Base-by-base conservation (phyloP, 2,888 invertebrate genomes). In the Cosmia pyralina region DNA sequence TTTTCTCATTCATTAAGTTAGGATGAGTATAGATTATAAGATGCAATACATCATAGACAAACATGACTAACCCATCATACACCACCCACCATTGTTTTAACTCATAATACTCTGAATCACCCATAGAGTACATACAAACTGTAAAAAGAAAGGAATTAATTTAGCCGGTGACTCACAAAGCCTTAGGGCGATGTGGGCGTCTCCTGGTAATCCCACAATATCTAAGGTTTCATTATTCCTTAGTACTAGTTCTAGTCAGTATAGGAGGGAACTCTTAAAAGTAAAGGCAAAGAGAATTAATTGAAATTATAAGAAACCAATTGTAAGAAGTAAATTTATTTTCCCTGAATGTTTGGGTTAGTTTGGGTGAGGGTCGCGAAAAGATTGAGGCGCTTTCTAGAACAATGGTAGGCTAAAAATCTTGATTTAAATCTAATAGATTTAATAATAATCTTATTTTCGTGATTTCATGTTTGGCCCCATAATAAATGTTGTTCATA, bases 91-190 rank as follows among this genome's bases (percentile, higher is more conserved):
- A 52, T 44, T 52, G 34, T 50, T 15, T 71, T 22, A 38, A 41
- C 7, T 55, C 15, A 28, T 57, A 22, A n/a, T 19, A 22, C 19
- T 48, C 17, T 76, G 75, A 83, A 79, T 85, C 63, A 83, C 41
- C 62, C 60, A 57, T 69, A 66, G 57, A 72, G 28, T n/a, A 64
- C 48, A 59, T 46, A 57, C 28, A 8, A 64, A 52, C 66, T 64
- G 57, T 72, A 77, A 53, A 85, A 82, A 82, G 74, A 71, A 69
- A 59, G 75, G 71, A 82, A 77, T 79, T 78, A 82, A 81, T 70
- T 76, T 48, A 65, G 63, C 41, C 82, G 69, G 79, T 88, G 89
- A 90, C 74, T 90, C 90, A 90, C 53, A 80, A 84, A 82, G 74
- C 75, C 76, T 74, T 79, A 72, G 80, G 81, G 77, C 66, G 69